phyloP scores from a whole-genome alignment of 2,113 vertebrate genomes.

The Rhizomys pruinosus region DNA sequence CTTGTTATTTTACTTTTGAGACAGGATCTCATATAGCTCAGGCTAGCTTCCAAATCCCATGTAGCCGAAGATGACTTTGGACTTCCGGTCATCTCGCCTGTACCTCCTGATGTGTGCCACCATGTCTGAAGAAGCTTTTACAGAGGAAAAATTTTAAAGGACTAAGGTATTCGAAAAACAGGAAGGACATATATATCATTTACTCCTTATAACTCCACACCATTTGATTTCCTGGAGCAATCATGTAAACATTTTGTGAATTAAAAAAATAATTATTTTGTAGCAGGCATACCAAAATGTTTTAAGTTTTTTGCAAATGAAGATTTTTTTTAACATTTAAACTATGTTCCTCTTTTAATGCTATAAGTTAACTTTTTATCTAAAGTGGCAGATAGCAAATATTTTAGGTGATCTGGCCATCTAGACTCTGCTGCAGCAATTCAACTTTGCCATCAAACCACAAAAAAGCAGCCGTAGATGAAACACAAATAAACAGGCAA shows the following conservation, averaged over 20 bases:
- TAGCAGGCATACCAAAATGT: background rate
- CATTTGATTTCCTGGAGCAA: constrained; percentile 25
- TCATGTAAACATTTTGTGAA: background rate
- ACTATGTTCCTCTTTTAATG: background rate
- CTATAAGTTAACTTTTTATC: background rate
- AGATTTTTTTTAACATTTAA: constrained; percentile 35
- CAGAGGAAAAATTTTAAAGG: background rate
- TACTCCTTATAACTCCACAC: background rate
- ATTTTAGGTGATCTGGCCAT: background rate
- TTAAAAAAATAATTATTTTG: constrained; percentile 1
- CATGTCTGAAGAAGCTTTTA: background rate
- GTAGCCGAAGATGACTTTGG: background rate
- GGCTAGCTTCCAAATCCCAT: no score
- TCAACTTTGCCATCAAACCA: background rate
- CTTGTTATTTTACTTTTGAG: no score
- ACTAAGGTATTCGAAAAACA: background rate
- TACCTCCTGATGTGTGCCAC: background rate
- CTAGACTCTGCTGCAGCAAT: background rate
- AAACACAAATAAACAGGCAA: background rate
- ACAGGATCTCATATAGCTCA: no score
- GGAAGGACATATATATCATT: background rate
- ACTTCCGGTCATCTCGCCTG: background rate
- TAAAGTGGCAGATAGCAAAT: background rate
- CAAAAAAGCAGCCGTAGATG: background rate
- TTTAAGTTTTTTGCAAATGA: constrained; percentile 37